Conservation (phyloP, 1,140 invertebrate genomes). For the Hormaphis cornu region DNA sequence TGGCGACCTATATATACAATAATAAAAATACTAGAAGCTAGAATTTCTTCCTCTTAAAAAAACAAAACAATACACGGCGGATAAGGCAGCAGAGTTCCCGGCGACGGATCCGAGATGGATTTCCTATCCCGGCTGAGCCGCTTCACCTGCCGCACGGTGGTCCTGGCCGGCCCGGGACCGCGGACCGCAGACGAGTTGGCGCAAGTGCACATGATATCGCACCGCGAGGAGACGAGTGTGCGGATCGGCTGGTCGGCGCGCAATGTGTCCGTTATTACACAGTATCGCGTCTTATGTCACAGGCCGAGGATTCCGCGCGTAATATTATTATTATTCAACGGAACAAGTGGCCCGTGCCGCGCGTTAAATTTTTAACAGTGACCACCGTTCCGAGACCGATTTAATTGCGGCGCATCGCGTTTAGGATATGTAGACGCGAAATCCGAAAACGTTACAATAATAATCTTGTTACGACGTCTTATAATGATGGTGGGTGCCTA, state of each 20-base stretch:
- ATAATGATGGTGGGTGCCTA: no score
- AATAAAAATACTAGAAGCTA: no score
- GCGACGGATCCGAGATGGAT: background rate
- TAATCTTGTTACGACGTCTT: no score
- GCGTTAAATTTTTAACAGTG: background rate
- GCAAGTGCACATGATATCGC: background rate
- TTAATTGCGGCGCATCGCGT: conserved; percentile 4
- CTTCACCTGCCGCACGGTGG: conserved; percentile 36
- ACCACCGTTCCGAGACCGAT: conserved; percentile 10
- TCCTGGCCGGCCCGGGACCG: conserved; percentile 18
- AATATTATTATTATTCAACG: conserved; percentile 5
- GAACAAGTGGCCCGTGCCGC: conserved; percentile 21
- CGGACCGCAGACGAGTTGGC: background rate
- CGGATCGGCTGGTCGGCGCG: background rate
- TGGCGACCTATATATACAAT: no score
- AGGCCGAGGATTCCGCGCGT: background rate
- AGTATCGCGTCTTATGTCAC: conserved; percentile 2
- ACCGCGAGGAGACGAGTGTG: background rate
- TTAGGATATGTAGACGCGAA: background rate
- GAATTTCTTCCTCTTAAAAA: background rate
- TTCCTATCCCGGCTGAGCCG: conserved; percentile 32
- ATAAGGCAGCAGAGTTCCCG: background rate
- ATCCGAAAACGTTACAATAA: background rate
- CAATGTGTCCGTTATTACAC: no score
- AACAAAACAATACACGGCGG: conserved; percentile 4